Conservation (phyloP, 2,797 vertebrate genomes). For the Danio aesculapii region DNA sequence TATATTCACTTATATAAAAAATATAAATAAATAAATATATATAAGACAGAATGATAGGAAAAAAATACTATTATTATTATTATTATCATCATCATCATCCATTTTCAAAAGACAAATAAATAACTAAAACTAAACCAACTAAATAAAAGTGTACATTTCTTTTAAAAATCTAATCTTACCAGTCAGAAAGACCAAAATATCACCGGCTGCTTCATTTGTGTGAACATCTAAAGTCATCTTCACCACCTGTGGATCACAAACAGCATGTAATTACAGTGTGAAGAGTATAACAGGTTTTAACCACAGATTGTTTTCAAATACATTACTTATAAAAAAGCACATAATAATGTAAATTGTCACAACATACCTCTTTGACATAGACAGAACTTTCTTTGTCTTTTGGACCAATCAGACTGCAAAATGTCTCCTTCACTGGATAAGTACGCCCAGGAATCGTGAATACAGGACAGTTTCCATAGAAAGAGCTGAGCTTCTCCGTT, state of each 20-base stretch:
- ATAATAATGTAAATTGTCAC: neutral
- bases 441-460: slow-evolving; percentile 92
- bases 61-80: too few species aligned
- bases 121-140: too few species aligned
- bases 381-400: slow-evolving; percentile 87
- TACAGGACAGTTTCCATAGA: slow-evolving; percentile 88
- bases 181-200: slow-evolving; percentile 97
- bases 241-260: slow-evolving; percentile 80
- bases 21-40: too few species aligned
- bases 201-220: slow-evolving; percentile 88
- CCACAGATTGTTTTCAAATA: neutral
- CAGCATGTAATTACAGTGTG: neutral
- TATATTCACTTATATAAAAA: too few species aligned
- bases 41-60: too few species aligned
- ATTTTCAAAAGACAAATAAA: neutral
- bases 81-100: too few species aligned
- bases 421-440: slow-evolving; percentile 89
- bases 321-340: neutral
- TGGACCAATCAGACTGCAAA: slow-evolving; percentile 90
- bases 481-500: slow-evolving; percentile 88
- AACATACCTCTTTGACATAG: slow-evolving; percentile 91
- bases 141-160: neutral
- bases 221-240: slow-evolving; percentile 91
- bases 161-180: slow-evolving; percentile 72
- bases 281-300: neutral